Percentiles rank a stretch among this genome's conserved stretches.
Evolutionary conservation across 2,113 vertebrate genomes (phyloP).

Genomic region (Callorhinus ursinus): DNA sequence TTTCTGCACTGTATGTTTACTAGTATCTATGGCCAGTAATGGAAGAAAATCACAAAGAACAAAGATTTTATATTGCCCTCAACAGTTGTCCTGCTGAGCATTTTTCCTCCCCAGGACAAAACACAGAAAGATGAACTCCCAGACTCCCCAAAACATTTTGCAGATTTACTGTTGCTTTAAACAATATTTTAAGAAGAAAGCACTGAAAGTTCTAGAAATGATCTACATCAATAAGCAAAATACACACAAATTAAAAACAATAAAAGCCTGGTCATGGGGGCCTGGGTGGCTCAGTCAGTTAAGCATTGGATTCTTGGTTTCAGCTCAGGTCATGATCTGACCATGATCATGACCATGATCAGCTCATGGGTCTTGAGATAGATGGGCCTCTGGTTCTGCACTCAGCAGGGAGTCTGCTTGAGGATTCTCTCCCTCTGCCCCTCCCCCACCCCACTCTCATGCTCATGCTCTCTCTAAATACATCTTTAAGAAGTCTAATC

Average conservation of each 20-base stretch:
- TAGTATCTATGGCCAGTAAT: background rate
- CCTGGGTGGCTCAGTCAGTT: background rate
- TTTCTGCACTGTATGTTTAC: background rate
- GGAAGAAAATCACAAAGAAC: background rate
- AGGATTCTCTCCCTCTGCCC: background rate
- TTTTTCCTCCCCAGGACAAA: background rate
- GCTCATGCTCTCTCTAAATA: background rate
- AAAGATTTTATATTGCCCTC: background rate
- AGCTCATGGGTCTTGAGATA: background rate
- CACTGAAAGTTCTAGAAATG: background rate
- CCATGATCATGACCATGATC: too few relatives aligned
- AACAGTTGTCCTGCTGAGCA: background rate
- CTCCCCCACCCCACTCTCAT: background rate
- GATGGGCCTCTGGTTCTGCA: background rate
- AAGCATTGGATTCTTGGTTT: background rate
- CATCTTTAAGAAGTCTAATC: background rate
- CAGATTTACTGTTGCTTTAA: background rate
- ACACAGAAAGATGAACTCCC: background rate
- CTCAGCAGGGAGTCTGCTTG: background rate
- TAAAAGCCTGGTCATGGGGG: background rate
- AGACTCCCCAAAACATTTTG: background rate
- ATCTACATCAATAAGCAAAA: background rate
- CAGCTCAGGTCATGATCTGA: background rate
- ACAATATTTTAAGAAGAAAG: background rate
- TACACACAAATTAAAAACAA: background rate